Evolutionary conservation across 2,113 vertebrate species (phyloP).

Genomic region (Antigone vipio): DNA sequence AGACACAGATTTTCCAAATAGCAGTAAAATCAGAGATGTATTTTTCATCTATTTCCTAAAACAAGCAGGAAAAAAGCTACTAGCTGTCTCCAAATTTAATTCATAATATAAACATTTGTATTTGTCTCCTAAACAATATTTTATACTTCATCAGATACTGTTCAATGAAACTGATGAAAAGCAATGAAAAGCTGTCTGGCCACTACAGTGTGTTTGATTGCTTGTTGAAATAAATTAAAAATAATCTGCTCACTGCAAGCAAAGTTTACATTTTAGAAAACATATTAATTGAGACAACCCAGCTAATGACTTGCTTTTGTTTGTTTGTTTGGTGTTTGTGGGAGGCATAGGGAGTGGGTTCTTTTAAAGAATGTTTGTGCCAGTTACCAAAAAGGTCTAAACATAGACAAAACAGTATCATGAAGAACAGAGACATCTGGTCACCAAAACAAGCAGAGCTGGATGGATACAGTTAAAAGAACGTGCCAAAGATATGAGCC

Average conservation of each 20-base stretch:
- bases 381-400: neutral
- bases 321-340: neutral
- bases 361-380: neutral
- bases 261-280: neutral
- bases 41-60: constrained; percentile 42
- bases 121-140: constrained; percentile 38
- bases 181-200: neutral
- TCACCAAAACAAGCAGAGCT: neutral
- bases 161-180: constrained; percentile 51
- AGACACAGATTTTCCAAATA: constrained; percentile 8
- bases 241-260: neutral
- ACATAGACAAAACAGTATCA: neutral
- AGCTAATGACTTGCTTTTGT: neutral
- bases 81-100: constrained; percentile 54
- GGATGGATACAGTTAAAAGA: neutral
- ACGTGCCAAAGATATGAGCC: neutral
- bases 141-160: constrained; percentile 21
- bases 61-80: constrained; percentile 22
- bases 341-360: neutral
- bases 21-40: neutral
- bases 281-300: neutral
- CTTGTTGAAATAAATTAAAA: constrained; percentile 33
- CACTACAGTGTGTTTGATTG: constrained; percentile 29
- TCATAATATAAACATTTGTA: constrained; percentile 27
- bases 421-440: neutral